Percentiles rank a stretch among this genome's conserved stretches.
Conservation (phyloP, 2,888 invertebrate genomes). For the Lottia gigantea region DNA sequence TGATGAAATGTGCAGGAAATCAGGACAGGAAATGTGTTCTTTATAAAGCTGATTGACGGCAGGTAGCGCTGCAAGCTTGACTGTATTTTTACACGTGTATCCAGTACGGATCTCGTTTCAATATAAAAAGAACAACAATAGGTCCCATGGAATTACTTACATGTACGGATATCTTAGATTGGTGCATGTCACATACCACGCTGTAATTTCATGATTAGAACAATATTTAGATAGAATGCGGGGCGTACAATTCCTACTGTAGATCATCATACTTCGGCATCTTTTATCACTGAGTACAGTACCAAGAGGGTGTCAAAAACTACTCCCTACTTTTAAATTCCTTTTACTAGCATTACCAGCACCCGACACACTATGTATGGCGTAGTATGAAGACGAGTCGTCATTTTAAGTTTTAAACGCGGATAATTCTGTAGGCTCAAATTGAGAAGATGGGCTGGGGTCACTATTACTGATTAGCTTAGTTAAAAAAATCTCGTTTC, state of each 20-base stretch:
- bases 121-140: constrained; percentile 17
- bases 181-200: constrained; percentile 10
- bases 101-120: constrained; percentile 20
- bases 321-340: no score
- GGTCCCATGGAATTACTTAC: constrained; percentile 19
- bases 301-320: no score
- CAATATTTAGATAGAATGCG: neutral
- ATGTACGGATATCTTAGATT: neutral
- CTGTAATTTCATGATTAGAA: neutral
- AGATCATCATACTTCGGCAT: neutral
- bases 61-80: constrained; percentile 16
- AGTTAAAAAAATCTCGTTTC: no score
- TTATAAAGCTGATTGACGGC: constrained; percentile 23
- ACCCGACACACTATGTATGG: no score
- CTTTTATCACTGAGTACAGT: no score
- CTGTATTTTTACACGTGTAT: constrained; percentile 25
- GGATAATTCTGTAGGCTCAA: no score
- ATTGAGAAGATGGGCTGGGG: no score
- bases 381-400: no score
- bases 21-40: constrained; percentile 25
- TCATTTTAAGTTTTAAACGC: no score
- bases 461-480: no score
- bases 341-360: no score
- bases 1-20: constrained; percentile 19
- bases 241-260: neutral